Conservation (phyloP, 2,797 vertebrate species). For the Apogon hyalosoma region DNA sequence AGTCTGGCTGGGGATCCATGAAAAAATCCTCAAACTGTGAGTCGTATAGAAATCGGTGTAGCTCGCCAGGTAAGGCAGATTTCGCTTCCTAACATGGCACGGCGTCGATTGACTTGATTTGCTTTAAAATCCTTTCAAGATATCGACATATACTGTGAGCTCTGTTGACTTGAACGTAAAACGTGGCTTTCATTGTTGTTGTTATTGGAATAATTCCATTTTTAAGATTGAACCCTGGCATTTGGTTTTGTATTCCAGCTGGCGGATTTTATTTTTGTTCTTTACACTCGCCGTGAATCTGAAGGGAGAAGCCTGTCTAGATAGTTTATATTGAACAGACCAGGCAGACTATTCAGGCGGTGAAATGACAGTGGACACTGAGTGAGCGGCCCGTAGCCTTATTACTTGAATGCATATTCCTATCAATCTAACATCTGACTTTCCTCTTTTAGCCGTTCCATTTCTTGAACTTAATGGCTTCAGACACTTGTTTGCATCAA, state of each 20-base stretch:
- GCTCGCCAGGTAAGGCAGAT: conserved; percentile 76
- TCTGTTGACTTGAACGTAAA: conserved; percentile 19
- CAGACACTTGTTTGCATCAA: conserved; percentile 84
- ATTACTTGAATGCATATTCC: conserved; percentile 68
- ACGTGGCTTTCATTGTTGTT: conserved; percentile 3
- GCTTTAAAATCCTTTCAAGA: conserved; percentile 39
- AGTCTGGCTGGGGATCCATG: conserved; percentile 60
- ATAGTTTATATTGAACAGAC: conserved; percentile 64
- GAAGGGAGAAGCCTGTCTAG: conserved; percentile 58
- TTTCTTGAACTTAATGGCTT: conserved; percentile 79
- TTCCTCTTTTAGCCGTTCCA: conserved; percentile 59
- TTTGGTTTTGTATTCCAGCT: conserved; percentile 45
- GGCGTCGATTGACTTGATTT: conserved; percentile 59
- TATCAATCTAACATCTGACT: conserved; percentile 71
- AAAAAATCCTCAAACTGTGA: conserved; percentile 58
- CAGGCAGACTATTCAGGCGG: conserved; percentile 59
- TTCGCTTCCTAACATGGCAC: conserved; percentile 54
- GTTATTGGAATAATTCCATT: conserved; percentile 31
- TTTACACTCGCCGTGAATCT: conserved; percentile 49
- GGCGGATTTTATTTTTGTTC: conserved; percentile 35
- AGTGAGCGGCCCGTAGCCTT: conserved; percentile 60
- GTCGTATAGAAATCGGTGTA: conserved; percentile 60
- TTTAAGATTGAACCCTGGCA: conserved; percentile 40
- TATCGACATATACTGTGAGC: conserved; percentile 37
- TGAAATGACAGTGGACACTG: conserved; percentile 61